Base-by-base conservation (phyloP, 2,797 vertebrate genomes). In the Peromyscus eremicus region DNA sequence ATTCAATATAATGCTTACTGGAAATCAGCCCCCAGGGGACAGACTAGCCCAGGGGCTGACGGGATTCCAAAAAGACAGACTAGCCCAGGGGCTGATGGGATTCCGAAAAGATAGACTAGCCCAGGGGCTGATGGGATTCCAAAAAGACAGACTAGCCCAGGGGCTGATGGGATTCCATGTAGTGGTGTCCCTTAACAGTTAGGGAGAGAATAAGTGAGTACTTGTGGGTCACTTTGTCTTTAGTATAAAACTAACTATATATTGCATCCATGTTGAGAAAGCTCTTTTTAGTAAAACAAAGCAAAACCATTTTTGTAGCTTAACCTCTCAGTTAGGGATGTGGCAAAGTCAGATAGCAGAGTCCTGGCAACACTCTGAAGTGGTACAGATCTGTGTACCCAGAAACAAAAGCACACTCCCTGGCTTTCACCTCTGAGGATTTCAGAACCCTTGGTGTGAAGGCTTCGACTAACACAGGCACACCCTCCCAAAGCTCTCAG, bases 211-310 rank as follows among this genome's bases (percentile, higher is more conserved):
- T 14, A 23, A 16, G 1, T 0, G 0, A 11, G 11, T n/a, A 32
- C 16, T 86, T 23, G 11, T 32, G 40, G n/a, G 34, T 64, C 29
- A 57, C 49, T 40, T 84, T 87, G 23, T 81, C 46, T 81, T 27
- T 95, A 90, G 6, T 62, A 68, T 55, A n/a, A 85, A 94, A 83
- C 27, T 66, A 94, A 83, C 27, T 66, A 43, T 49, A 71, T 37
- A 57, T 37, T 92, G 55, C 70, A 91, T 14, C 6, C 21, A 68
- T 40, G 21, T 13, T 76, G 68, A 57, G 62, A 91, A 87, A 25
- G 11, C 9, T 73, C 14, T 12, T 71, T 87, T 73, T 87, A 87
- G 25, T 55, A 40, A 55, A 57, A 21, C 13, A 66, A 43, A 91
- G 52, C 4, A 29, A 71, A 70, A 52, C 43, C 40, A 49, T 68